Evolutionary conservation across 2,797 vertebrate species (phyloP), one percentile per base, ranked within the genome.

Genomic region (Limosa lapponica): DNA sequence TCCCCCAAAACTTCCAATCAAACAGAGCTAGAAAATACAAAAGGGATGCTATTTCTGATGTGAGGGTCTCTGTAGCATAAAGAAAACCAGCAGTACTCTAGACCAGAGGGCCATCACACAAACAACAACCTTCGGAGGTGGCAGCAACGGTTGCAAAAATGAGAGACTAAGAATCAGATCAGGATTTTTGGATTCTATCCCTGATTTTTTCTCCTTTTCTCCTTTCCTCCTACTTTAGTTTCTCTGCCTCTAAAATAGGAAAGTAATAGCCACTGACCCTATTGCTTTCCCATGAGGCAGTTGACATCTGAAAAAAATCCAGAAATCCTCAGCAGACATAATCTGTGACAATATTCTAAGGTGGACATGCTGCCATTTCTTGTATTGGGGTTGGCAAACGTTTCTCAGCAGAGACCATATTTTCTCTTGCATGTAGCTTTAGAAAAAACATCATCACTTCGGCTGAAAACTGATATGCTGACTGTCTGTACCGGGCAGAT

Each of bases 391-490:
- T 73, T 94, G 82, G 82, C 93, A 91, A 89, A 89, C 16, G 5
- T 41, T 95, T 87, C 82, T 82, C 91, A 90, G 87, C 46, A 94
- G 77, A 82, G 87, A 84, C 78, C 52, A 3, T 88, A 64, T 95
- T 95, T 96, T 95, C 55, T 93, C 44, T 73, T 86, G 55, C 55
- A 67, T 77, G 71, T 94, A 94, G 94, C 80, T 96, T 89, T 80
- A 95, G 90, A 88, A 92, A 93, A 95, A 96, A 93, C 81, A 95
- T 84, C 86, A 82, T 77, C 81, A 79, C 78, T 96, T 89, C 20
- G 78, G 48, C 77, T 96, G 94, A 92, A 96, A 96, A 90, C 88
- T 73, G 96, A 97, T 96, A 92, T 32, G 80, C 93, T 95, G 87
- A 87, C 95, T 93, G 90, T 94, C 94, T 89, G 81, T 90, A 89